A percentile compares a stretch with the other conserved stretches of the same genome.
phyloP scores from a whole-genome alignment of 2,797 vertebrate genomes.

The Alosa sapidissima region DNA sequence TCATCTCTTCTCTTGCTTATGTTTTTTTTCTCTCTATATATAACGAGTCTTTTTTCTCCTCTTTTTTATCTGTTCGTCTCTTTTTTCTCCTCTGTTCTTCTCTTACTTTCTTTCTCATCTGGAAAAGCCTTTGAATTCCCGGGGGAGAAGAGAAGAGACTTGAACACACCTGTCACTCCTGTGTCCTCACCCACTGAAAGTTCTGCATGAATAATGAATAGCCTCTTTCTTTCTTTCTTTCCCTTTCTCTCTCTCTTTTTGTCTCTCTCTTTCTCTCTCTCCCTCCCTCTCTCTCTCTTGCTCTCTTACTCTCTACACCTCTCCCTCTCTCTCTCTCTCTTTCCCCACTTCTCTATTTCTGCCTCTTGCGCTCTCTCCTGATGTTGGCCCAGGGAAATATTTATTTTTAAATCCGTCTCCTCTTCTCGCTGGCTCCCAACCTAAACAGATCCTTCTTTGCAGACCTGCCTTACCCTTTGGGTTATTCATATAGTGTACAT shows the following conservation, averaged over 20 bases:
- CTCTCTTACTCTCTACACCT: constrained; percentile 24
- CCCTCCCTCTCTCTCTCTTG: constrained; percentile 21
- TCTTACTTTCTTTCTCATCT: constrained; percentile 47
- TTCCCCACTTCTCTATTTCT: constrained; percentile 24
- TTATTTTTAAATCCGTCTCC: constrained; percentile 60
- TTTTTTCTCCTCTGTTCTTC: constrained; percentile 26
- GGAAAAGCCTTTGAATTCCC: constrained; percentile 55
- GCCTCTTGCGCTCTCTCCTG: constrained; percentile 27
- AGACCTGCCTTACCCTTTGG: constrained; percentile 57
- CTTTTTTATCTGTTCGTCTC: no score
- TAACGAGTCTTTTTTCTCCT: constrained; percentile 40
- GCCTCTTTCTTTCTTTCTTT: constrained; percentile 17
- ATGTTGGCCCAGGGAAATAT: constrained; percentile 41
- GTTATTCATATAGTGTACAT: constrained; percentile 68
- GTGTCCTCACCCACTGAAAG: constrained; percentile 61
- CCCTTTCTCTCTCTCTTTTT: constrained; percentile 6
- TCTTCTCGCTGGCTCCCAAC: constrained; percentile 51
- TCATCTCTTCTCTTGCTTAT: constrained; percentile 37
- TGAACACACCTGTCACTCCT: constrained; percentile 52
- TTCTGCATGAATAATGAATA: constrained; percentile 64
- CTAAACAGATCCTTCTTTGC: constrained; percentile 43
- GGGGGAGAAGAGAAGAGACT: constrained; percentile 37
- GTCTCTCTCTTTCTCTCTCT: neutral
- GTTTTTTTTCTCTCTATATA: constrained; percentile 59
- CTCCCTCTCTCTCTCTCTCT: constrained; percentile 16